A percentile compares a stretch with the other conserved stretches of the same genome.
These are phyloP conservation scores for Gallinago media DNA, from an alignment of 2,113 vertebrate species.

Conservation along the genomic window DNA sequence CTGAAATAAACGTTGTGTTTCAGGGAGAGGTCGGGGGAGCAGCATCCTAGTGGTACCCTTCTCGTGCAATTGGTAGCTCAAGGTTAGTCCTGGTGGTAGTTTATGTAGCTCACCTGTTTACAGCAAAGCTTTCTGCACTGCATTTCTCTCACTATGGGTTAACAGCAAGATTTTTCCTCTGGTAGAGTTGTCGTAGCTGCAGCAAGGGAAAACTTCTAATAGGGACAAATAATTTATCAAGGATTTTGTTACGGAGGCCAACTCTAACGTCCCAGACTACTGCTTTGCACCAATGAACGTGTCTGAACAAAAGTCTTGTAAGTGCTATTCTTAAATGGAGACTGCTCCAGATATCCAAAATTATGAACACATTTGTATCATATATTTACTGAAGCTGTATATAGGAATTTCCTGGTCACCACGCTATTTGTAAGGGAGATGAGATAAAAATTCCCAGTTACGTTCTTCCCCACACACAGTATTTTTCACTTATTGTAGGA, in stretches of 20 bases:
- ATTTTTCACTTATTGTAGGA: background rate
- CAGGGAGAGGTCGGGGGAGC: no score
- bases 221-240: background rate
- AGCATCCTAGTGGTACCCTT: no score
- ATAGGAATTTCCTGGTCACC: background rate
- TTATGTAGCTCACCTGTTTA: no score
- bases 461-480: rapidly evolving
- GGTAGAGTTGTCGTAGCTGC: background rate
- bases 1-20: no score
- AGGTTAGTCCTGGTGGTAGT: no score
- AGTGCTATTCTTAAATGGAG: background rate
- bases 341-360: background rate
- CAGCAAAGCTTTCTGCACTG: no score
- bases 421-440: rapidly evolving
- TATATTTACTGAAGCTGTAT: rapidly evolving
- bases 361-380: rapidly evolving
- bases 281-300: background rate
- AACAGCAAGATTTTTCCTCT: no score
- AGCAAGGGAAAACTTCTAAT: background rate
- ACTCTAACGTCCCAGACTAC: background rate
- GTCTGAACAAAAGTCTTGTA: background rate
- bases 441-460: rapidly evolving
- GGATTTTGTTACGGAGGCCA: background rate
- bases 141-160: no score
- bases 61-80: no score